Conservation (phyloP, 2,113 vertebrate species). For the Megalops atlanticus region DNA sequence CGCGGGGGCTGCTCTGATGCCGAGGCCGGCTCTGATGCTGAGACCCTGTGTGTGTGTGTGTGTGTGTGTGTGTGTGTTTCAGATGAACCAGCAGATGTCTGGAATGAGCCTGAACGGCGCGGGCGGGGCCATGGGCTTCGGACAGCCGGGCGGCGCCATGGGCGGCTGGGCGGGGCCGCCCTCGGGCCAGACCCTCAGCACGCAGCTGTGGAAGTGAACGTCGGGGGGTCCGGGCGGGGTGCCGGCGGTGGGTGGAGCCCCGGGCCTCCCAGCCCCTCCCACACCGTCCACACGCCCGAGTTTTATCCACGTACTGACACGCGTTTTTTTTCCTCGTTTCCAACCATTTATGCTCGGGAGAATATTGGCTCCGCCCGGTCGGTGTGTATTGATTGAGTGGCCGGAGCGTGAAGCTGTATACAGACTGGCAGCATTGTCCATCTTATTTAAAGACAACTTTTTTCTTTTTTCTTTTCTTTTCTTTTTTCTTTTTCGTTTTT, state of each 20-base stretch:
- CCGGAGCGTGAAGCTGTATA: conserved; percentile 76
- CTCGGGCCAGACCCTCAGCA: conserved; percentile 91
- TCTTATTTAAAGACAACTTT: conserved; percentile 52
- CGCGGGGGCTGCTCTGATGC: neutral
- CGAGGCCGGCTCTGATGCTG: neutral
- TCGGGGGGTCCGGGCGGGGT: conserved; percentile 53
- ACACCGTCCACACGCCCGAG: conserved; percentile 17
- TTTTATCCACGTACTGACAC: conserved; percentile 65
- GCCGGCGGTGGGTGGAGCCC: conserved; percentile 40
- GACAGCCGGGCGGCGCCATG: conserved; percentile 78
- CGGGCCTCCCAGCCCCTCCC: neutral
- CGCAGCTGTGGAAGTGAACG: conserved; percentile 93
- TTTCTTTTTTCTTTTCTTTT: neutral
- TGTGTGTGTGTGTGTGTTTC: conserved; percentile 34
- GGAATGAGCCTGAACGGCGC: conserved; percentile 79
- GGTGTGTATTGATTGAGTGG: conserved; percentile 80
- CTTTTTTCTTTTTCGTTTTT: conserved; percentile 59
- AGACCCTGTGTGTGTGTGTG: neutral
- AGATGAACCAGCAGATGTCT: conserved; percentile 96
- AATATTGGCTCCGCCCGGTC: conserved; percentile 65
- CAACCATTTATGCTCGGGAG: conserved; percentile 65
- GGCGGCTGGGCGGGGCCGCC: conserved; percentile 82
- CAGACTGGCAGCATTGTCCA: conserved; percentile 76
- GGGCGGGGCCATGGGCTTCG: conserved; percentile 71
- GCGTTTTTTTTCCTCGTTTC: conserved; percentile 53